Conservation (phyloP, 1,140 invertebrate genomes). For the Cyclargus thomasi region DNA sequence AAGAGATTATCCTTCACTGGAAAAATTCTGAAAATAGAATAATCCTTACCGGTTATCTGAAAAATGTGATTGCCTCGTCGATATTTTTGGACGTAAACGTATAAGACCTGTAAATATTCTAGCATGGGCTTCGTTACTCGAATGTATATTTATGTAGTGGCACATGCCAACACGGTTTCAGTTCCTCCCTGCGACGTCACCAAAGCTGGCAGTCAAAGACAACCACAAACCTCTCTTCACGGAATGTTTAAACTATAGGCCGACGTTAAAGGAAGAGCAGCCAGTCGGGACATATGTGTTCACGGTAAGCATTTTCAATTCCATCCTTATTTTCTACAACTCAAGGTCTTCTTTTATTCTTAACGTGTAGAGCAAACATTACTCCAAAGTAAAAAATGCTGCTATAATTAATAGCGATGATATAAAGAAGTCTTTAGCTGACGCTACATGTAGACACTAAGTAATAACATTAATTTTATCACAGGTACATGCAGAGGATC, state of each 20-base stretch:
- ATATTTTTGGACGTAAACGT: neutral
- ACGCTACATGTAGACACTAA: neutral
- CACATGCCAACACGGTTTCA: constrained; percentile 49
- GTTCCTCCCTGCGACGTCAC: constrained; percentile 48
- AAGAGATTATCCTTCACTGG: neutral
- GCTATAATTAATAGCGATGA: neutral
- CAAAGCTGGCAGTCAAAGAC: constrained; percentile 73
- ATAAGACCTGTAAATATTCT: constrained; percentile 2
- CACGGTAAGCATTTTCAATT: constrained; percentile 61
- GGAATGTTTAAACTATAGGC: constrained; percentile 82
- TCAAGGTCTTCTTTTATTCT: neutral
- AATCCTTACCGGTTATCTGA: neutral
- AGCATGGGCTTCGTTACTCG: neutral
- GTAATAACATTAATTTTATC: constrained; percentile 17
- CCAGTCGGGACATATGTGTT: constrained; percentile 78
- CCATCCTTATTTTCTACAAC: neutral
- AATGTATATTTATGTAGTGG: constrained; percentile 43
- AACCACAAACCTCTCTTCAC: constrained; percentile 86
- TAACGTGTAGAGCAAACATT: neutral
- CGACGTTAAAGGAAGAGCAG: constrained; percentile 82
- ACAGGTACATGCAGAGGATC: constrained; percentile 68
- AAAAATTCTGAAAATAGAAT: neutral
- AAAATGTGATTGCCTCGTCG: neutral
- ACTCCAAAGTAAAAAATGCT: neutral
- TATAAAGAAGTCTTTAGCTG: neutral